phyloP scores from a whole-genome alignment of 2,113 vertebrate species.

The Tamias sibiricus region DNA sequence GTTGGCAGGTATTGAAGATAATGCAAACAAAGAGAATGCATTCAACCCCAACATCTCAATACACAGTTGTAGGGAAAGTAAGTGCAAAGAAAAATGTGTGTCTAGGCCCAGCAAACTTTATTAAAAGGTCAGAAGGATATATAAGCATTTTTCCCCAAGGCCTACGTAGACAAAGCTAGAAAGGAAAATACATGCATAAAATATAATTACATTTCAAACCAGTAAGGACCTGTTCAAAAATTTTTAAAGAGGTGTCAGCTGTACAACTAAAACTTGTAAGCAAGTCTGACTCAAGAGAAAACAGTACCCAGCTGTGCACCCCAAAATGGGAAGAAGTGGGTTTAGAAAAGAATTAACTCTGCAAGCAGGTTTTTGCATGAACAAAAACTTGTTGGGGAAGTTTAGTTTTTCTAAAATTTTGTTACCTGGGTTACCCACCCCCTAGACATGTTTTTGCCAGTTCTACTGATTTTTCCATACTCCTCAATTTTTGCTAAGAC shows the following conservation, averaged over 20 bases:
- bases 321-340: background rate
- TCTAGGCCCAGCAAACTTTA: background rate
- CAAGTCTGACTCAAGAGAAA: background rate
- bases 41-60: background rate
- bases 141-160: background rate
- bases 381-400: constrained; percentile 9
- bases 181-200: constrained; percentile 40
- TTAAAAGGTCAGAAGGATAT: constrained; percentile 36
- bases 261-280: background rate
- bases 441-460: background rate
- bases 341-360: background rate
- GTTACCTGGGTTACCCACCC: too few species aligned
- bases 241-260: background rate
- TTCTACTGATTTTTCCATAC: background rate
- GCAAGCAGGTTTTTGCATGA: background rate
- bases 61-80: background rate
- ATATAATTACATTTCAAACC: constrained; percentile 46
- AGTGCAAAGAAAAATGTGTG: background rate
- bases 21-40: background rate
- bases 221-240: background rate
- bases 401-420: background rate
- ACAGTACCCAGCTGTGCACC: background rate
- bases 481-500: background rate
- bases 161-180: background rate
- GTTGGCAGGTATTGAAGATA: background rate